Evolutionary conservation across 2,888 invertebrate species (phyloP).

Genomic region (Luperina nickerlii): DNA sequence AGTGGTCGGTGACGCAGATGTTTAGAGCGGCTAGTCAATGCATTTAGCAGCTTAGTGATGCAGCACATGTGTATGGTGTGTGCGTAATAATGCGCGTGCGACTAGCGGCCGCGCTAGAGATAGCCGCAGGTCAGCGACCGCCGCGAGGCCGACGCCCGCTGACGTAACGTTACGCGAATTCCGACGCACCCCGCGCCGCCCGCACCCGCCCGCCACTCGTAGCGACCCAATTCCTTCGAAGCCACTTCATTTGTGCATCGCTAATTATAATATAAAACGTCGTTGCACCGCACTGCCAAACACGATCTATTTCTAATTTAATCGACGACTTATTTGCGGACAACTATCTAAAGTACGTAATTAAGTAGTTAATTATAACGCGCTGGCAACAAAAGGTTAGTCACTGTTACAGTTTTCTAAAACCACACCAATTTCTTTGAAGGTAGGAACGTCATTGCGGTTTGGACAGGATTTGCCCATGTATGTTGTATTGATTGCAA

Average conservation of each 20-base stretch:
- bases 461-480: constrained; percentile 30
- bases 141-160: constrained; percentile 88
- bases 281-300: constrained; percentile 83
- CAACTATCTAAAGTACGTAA: constrained; percentile 60
- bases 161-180: constrained; percentile 90
- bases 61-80: constrained; percentile 65
- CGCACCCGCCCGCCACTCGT: constrained; percentile 73
- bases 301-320: constrained; percentile 84
- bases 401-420: constrained; percentile 25
- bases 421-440: constrained; percentile 25
- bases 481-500: constrained; percentile 6
- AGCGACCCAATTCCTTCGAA: constrained; percentile 89
- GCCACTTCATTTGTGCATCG: constrained; percentile 88
- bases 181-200: constrained; percentile 78
- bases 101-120: constrained; percentile 85
- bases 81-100: constrained; percentile 83
- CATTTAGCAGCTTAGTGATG: constrained; percentile 61
- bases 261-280: constrained; percentile 87
- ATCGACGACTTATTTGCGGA: constrained; percentile 75
- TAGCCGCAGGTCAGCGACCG: constrained; percentile 89
- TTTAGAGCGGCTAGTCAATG: constrained; percentile 48
- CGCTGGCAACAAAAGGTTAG: constrained; percentile 12
- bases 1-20: constrained; percentile 40
- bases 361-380: constrained; percentile 39
- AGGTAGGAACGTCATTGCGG: constrained; percentile 10